phyloP scores from a whole-genome alignment of 1,140 invertebrate species.

The Drosophila virilis region DNA sequence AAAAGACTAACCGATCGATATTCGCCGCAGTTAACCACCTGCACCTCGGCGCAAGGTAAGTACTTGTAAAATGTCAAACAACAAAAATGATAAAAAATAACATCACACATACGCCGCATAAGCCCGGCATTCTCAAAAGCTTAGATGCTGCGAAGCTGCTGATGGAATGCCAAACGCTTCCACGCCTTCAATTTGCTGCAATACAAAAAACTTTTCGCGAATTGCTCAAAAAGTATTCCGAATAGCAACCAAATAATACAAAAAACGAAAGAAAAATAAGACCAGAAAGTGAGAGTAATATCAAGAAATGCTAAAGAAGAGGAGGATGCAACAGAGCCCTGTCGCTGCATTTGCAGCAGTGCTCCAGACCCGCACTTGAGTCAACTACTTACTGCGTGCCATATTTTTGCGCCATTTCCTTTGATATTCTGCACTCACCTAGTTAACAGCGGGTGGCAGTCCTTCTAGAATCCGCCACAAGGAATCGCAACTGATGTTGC shows the following conservation, averaged over 20 bases:
- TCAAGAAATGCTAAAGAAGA: constrained; percentile 3
- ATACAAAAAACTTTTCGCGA: constrained; percentile 53
- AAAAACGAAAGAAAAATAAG: neutral
- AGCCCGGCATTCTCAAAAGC: neutral
- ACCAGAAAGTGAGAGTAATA: constrained; percentile 12
- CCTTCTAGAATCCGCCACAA: constrained; percentile 13
- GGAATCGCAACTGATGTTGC: constrained; percentile 33
- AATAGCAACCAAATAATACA: constrained; percentile 49
- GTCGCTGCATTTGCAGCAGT: constrained; percentile 31
- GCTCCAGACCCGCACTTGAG: constrained; percentile 57
- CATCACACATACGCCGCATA: constrained; percentile 58
- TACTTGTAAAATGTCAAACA: constrained; percentile 3
- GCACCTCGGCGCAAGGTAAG: constrained; percentile 89
- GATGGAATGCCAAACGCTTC: constrained; percentile 28
- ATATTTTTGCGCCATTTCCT: constrained; percentile 83
- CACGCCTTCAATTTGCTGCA: constrained; percentile 34
- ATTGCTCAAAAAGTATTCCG: constrained; percentile 58
- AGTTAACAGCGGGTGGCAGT: constrained; percentile 48
- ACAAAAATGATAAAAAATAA: constrained; percentile 7
- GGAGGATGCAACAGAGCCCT: constrained; percentile 8
- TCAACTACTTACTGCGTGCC: constrained; percentile 75
- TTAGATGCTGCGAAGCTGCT: too few relatives aligned
- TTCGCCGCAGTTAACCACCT: constrained; percentile 87
- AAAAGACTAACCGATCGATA: constrained; percentile 90
- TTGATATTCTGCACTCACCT: constrained; percentile 77